Conservation (phyloP, 1,140 invertebrate genomes). For the Calephelis nemesis region DNA sequence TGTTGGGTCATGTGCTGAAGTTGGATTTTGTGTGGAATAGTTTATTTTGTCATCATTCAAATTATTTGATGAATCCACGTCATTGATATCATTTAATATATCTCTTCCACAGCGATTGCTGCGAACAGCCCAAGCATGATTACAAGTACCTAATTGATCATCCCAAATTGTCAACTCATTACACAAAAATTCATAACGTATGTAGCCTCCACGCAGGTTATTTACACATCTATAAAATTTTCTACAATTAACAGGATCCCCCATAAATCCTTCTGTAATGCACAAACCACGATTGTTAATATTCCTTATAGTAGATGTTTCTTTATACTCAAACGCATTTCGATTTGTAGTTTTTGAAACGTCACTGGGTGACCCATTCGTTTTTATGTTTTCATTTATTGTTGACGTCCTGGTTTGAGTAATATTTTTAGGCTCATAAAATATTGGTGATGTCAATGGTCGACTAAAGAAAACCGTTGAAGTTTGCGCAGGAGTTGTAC, state of each 20-base stretch:
- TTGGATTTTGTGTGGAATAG: neutral
- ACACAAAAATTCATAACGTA: constrained; percentile 85
- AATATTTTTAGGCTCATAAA: neutral
- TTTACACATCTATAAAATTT: constrained; percentile 90
- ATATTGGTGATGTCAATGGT: neutral
- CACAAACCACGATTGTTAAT: constrained; percentile 41
- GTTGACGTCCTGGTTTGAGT: neutral
- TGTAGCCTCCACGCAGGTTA: constrained; percentile 80
- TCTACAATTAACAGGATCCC: constrained; percentile 84
- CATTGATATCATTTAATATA: constrained; percentile 25
- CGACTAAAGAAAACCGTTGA: neutral
- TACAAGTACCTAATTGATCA: constrained; percentile 82
- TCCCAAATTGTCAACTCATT: constrained; percentile 87
- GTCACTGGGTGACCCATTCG: neutral
- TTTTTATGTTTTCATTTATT: neutral
- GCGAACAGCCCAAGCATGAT: constrained; percentile 82
- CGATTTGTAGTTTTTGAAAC: neutral
- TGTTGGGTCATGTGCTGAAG: neutral
- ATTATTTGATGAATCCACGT: neutral
- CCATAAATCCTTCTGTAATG: constrained; percentile 83
- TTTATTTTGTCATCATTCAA: neutral
- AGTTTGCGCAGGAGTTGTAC: neutral
- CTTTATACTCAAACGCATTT: neutral
- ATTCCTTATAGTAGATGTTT: constrained; percentile 15
- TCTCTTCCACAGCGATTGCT: constrained; percentile 50